These are phyloP conservation scores for Pseudachorutes palmiensis DNA, from an alignment of 1,140 invertebrate species.

Conservation along the genomic window DNA sequence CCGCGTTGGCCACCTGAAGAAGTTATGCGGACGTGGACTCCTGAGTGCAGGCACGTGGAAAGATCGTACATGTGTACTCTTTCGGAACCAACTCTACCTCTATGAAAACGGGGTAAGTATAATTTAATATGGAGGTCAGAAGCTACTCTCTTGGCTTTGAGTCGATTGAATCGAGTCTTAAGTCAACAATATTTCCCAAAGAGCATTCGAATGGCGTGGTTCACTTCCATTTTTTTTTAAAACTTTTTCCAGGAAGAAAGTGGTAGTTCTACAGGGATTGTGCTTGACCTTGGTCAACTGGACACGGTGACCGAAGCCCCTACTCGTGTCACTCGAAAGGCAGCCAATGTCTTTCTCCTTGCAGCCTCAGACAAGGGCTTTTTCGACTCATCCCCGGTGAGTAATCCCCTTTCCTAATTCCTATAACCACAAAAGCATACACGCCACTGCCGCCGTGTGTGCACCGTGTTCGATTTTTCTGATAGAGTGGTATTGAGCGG, in stretches of 20 bases:
- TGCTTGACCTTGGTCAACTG: constrained; percentile 41
- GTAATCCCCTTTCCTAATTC: too few relatives aligned
- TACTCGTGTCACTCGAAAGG: constrained; percentile 39
- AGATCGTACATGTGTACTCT: constrained; percentile 40
- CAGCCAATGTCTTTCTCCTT: constrained; percentile 41
- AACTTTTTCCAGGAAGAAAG: background rate
- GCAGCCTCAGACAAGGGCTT: constrained; percentile 39
- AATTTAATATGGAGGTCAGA: background rate
- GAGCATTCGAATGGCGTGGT: too few relatives aligned
- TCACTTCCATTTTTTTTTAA: background rate
- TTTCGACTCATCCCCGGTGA: constrained; percentile 38
- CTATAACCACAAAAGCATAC: too few relatives aligned
- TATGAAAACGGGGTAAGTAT: constrained; percentile 42
- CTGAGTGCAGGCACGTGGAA: constrained; percentile 41
- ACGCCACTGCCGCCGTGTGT: too few relatives aligned
- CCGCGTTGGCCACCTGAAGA: constrained; percentile 38
- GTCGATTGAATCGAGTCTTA: background rate
- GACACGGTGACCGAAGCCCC: constrained; percentile 39
- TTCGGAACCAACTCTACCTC: constrained; percentile 40
- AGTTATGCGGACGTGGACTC: constrained; percentile 40
- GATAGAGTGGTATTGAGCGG: background rate
- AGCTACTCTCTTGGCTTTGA: too few relatives aligned
- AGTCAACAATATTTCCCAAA: background rate
- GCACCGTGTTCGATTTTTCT: background rate
- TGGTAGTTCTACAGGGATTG: constrained; percentile 24